Base-by-base conservation (phyloP, 2,797 vertebrate genomes). In the Todus mexicanus region DNA sequence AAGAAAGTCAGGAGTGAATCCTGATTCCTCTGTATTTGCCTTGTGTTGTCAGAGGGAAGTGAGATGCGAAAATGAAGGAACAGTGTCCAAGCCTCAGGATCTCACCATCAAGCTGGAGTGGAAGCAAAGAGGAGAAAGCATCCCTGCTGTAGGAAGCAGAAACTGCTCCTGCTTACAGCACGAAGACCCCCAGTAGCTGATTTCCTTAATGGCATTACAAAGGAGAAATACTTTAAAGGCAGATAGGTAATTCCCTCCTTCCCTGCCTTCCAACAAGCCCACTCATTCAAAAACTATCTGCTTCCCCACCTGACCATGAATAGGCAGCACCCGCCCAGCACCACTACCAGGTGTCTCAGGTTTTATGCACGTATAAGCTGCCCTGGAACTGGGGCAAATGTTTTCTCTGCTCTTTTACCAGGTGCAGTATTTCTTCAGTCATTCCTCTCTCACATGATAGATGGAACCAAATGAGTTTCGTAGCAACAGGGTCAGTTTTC, bases 401-500 rank as follows among this genome's bases (percentile, higher is more conserved):
- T 14, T 37, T 71, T 51, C 50, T 54, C 71, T 53, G 26, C 20
- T 85, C 57, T 12, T 60, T 72, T 78, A 48, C 48, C 71, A 60
- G 69, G 11, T 66, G 11, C 6, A 77, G 13, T 31, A 69, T 69
- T 80, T 87, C 70, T 89, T 88, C 73, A 69, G 1, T 70, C 69
- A 47, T 70, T 68, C 47, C 78, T 26, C 48, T 84, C 61, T 48
- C 47, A 87, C 63, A 29, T 19, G 29, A 40, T 43, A 48, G 4
- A 42, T 4, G 5, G 68, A 92, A 83, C 54, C 42, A 94, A 95
- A 95, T 8, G 5, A 70, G 31, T 54, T 80, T 87, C 5, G 60
- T 82, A 90, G 77, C 86, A 93, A 91, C 84, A 68, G 63, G 66
- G 53, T 72, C 91, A 64, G 31, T 76, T 43, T 78, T 79, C 85